Evolutionary conservation across 2,113 vertebrate genomes (phyloP).

Genomic region (Sceloporus tristichus): DNA sequence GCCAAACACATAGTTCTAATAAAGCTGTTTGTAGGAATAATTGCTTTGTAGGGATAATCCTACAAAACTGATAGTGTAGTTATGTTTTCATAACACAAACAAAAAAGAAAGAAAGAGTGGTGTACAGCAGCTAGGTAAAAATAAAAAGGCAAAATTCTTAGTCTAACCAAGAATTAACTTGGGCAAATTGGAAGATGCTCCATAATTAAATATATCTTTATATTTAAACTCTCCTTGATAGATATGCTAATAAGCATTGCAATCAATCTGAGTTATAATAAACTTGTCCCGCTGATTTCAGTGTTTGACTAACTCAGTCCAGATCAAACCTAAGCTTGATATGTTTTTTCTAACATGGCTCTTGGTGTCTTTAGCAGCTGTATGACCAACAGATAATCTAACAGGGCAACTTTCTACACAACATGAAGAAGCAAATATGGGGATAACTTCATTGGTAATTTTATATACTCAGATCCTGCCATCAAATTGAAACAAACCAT

Average conservation of each 20-base stretch:
- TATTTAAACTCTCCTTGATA: neutral
- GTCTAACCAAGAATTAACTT: neutral
- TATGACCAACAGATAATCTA: neutral
- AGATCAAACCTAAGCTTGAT: neutral
- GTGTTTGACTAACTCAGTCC: neutral
- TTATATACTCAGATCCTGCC: neutral
- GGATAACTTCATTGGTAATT: neutral
- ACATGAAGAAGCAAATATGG: neutral
- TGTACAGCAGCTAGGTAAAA: neutral
- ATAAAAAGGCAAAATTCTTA: neutral
- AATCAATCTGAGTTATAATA: neutral
- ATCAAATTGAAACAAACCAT: neutral
- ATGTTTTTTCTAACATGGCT: neutral
- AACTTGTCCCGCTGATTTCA: constrained; percentile 9
- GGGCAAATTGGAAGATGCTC: neutral
- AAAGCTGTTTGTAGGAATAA: neutral
- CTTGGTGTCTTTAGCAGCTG: neutral
- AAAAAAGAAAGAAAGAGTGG: neutral
- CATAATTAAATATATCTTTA: neutral
- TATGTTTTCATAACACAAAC: neutral
- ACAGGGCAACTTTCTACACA: neutral
- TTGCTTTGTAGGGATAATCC: neutral
- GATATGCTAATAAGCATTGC: constrained; percentile 8
- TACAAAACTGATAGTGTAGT: neutral
- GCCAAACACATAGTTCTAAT: constrained; percentile 6